These are phyloP conservation scores for Ateles fusciceps DNA, from an alignment of 2,797 vertebrate genomes.

Conservation along the genomic window DNA sequence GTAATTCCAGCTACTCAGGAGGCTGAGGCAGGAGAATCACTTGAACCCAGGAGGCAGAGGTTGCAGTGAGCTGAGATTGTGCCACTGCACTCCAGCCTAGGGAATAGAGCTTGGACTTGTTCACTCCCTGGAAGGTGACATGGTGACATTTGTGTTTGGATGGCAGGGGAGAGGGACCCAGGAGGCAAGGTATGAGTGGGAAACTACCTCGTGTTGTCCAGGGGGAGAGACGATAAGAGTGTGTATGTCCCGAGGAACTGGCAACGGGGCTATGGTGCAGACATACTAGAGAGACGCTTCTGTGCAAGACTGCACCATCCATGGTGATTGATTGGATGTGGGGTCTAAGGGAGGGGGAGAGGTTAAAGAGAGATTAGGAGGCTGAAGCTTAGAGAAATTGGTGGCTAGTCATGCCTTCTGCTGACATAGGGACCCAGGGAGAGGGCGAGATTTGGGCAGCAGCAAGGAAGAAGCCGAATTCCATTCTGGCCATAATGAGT, in stretches of 20 bases:
- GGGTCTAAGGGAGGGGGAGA: not conserved
- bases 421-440: not conserved
- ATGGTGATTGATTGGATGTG: not conserved
- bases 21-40: not conserved
- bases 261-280: not conserved
- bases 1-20: not conserved
- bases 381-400: not conserved
- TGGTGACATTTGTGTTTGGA: not conserved
- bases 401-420: not conserved
- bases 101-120: not conserved
- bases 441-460: not conserved
- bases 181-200: not conserved
- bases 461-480: not conserved
- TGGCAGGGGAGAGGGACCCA: not conserved
- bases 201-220: not conserved
- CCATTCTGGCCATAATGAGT: not conserved
- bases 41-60: not conserved
- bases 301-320: not conserved
- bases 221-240: not conserved
- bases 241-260: not conserved
- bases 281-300: not conserved
- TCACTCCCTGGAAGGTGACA: not conserved
- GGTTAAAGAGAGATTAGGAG: not conserved
- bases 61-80: not conserved
- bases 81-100: not conserved